Conservation (phyloP, 2,888 invertebrate genomes). For the Hipparchia semele region DNA sequence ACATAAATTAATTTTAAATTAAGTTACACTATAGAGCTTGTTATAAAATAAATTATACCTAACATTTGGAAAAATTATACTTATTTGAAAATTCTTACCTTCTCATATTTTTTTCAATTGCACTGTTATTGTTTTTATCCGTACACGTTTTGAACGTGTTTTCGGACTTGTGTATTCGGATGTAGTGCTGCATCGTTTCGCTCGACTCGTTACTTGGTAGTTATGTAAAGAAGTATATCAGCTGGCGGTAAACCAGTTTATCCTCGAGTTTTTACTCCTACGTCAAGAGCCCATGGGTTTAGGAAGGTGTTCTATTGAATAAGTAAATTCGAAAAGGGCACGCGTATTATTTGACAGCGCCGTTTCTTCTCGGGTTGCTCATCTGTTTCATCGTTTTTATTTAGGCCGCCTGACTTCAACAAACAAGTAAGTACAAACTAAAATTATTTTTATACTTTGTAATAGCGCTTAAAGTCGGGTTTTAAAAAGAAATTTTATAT, state of each 20-base stretch:
- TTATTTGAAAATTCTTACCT: constrained; percentile 22
- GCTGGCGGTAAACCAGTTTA: constrained; percentile 34
- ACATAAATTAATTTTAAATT: too few relatives aligned
- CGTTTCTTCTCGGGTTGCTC: too few relatives aligned
- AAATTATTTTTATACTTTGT: too few relatives aligned
- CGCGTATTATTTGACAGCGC: background rate
- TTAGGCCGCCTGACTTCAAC: too few relatives aligned
- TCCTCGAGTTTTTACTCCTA: constrained; percentile 19
- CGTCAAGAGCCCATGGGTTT: background rate
- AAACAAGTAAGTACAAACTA: too few relatives aligned
- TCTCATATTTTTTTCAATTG: background rate
- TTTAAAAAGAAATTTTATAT: too few relatives aligned
- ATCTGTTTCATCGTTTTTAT: too few relatives aligned
- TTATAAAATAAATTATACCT: too few relatives aligned
- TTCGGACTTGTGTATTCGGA: constrained; percentile 20
- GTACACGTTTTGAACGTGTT: constrained; percentile 26
- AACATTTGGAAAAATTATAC: background rate
- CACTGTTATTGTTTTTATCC: constrained; percentile 1
- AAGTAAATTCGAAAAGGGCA: too few relatives aligned
- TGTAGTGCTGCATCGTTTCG: constrained; percentile 24
- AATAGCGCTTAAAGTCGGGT: too few relatives aligned
- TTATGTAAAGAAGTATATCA: constrained; percentile 37
- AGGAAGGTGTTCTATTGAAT: background rate
- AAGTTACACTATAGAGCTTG: too few relatives aligned
- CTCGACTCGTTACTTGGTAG: constrained; percentile 20